Evolutionary conservation across 2,888 invertebrate species (phyloP).

Genomic region (Metalampra italica): DNA sequence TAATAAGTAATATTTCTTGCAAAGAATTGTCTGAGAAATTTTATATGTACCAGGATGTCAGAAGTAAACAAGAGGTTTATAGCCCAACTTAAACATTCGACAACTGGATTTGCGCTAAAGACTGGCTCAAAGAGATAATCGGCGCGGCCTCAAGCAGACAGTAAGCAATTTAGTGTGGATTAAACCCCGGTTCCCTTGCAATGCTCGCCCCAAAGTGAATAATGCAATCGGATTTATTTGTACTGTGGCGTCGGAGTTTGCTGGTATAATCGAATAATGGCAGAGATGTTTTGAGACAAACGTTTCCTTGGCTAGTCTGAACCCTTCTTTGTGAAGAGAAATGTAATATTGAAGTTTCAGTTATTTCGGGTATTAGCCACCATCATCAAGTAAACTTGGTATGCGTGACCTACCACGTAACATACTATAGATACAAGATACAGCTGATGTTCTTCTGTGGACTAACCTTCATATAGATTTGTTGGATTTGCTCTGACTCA

Average conservation of each 20-base stretch:
- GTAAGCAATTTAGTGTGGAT: conserved; percentile 51
- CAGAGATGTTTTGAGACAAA: conserved; percentile 29
- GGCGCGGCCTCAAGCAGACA: conserved; percentile 34
- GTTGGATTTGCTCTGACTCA: too few species aligned
- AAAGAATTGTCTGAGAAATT: too few species aligned
- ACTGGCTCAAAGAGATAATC: conserved; percentile 36
- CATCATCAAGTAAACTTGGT: too few species aligned
- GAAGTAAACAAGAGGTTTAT: neutral
- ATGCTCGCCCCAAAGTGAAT: conserved; percentile 42
- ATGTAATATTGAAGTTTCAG: too few species aligned
- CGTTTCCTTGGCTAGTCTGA: conserved; percentile 8
- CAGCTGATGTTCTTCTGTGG: too few species aligned
- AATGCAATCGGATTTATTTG: conserved; percentile 51
- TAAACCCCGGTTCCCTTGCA: conserved; percentile 44
- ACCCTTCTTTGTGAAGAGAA: conserved; percentile 20
- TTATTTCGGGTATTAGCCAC: too few species aligned
- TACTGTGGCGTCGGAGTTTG: conserved; percentile 28
- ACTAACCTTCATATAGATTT: too few species aligned
- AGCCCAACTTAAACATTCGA: conserved; percentile 36
- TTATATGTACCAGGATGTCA: neutral
- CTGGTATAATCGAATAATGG: conserved; percentile 45
- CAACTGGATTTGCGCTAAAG: conserved; percentile 27
- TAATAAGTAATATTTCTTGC: too few species aligned
- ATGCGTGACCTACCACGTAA: too few species aligned
- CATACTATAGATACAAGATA: too few species aligned